Percentiles rank a stretch among this genome's conserved stretches.
These are phyloP conservation scores for Corythaeola cristata DNA, from an alignment of 2,113 vertebrate genomes.

Conservation along the genomic window DNA sequence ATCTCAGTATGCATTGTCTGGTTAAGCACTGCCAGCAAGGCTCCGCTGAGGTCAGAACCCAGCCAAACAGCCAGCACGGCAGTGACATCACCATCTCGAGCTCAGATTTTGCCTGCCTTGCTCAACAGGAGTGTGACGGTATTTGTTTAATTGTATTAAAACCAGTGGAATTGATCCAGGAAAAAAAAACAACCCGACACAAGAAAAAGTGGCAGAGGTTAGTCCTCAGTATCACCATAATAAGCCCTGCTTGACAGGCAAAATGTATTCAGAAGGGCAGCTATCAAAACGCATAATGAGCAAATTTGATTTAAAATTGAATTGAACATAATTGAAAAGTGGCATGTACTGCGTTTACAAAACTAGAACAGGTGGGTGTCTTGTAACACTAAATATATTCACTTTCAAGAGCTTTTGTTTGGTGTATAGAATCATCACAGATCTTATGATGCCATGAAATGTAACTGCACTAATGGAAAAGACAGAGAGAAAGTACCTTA, in stretches of 20 bases:
- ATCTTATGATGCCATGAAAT: not conserved
- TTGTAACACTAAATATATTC: not conserved
- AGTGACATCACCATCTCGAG: not conserved
- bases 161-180: not conserved
- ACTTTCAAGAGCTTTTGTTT: not conserved
- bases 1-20: slow-evolving; percentile 14
- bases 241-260: not conserved
- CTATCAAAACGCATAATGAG: not conserved
- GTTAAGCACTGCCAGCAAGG: not conserved
- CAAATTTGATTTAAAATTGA: not conserved
- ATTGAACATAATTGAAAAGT: not conserved
- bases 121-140: not conserved
- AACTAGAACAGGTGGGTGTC: not conserved
- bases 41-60: not conserved
- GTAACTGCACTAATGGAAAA: not conserved
- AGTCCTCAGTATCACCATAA: not conserved
- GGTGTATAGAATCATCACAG: not conserved
- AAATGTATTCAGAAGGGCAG: not conserved
- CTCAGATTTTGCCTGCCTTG: not conserved
- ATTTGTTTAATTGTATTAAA: slow-evolving; percentile 9
- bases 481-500: not conserved
- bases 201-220: not conserved
- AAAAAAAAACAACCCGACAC: not conserved
- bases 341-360: not conserved
- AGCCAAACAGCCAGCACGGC: not conserved